Evolutionary conservation across 2,797 vertebrate genomes (phyloP).

Genomic region (Crenichthys baileyi): DNA sequence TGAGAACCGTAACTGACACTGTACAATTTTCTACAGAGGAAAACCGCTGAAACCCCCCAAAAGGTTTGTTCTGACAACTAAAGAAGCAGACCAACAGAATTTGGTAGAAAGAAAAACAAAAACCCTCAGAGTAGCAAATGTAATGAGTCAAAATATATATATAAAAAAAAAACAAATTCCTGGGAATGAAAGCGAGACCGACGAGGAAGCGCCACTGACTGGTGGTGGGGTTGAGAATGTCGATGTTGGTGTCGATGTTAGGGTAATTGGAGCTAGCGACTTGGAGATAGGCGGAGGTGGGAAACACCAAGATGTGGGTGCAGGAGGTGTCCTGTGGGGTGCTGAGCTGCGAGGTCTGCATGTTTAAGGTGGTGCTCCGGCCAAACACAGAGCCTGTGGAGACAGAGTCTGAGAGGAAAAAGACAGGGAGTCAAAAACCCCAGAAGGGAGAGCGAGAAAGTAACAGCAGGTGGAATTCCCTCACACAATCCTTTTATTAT

Average conservation of each 20-base stretch:
- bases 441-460: background rate
- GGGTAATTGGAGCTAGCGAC: slow-evolving; percentile 93
- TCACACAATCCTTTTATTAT: background rate
- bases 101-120: background rate
- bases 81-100: slow-evolving; percentile 20
- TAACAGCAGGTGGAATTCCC: background rate
- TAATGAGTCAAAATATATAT: slow-evolving; percentile 6
- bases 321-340: slow-evolving; percentile 98
- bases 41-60: background rate
- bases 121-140: slow-evolving; percentile 13
- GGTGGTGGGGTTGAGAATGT: slow-evolving; percentile 95
- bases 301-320: slow-evolving; percentile 98
- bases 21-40: background rate
- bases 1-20: background rate
- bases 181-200: background rate
- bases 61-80: slow-evolving; percentile 9
- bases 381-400: slow-evolving; percentile 98
- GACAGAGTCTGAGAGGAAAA: slow-evolving; percentile 87
- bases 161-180: background rate
- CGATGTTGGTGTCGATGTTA: slow-evolving; percentile 90
- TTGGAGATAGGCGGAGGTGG: slow-evolving; percentile 95
- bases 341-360: slow-evolving; percentile 97
- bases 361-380: slow-evolving; percentile 96
- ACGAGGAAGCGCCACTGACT: slow-evolving; percentile 81
- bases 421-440: slow-evolving; percentile 16